phyloP scores from a whole-genome alignment of 2,113 vertebrate species.

The Coryphaenoides rupestris region DNA sequence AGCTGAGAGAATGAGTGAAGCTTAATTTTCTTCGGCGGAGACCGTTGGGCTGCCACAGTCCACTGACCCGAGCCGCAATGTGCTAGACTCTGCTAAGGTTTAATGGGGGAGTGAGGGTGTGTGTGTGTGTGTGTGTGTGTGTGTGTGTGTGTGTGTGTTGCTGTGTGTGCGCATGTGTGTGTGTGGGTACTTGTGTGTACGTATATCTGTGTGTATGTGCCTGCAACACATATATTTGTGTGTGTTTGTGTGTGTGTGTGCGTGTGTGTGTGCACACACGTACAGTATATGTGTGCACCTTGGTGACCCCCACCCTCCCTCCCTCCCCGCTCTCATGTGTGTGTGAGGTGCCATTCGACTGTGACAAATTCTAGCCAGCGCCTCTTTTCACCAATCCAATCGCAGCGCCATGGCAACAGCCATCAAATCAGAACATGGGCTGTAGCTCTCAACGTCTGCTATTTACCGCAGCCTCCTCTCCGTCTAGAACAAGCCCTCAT shows the following conservation, averaged over 20 bases:
- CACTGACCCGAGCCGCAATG: constrained; percentile 53
- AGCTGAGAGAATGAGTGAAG: constrained; percentile 56
- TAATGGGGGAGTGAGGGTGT: constrained; percentile 19
- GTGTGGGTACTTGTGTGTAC: too few relatives aligned
- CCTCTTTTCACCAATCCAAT: constrained; percentile 46
- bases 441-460: constrained; percentile 51
- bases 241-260: too few relatives aligned
- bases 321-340: constrained; percentile 15
- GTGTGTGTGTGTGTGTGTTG: too few relatives aligned
- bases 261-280: too few relatives aligned
- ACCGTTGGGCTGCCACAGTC: constrained; percentile 66
- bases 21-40: constrained; percentile 39
- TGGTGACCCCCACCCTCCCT: too few relatives aligned
- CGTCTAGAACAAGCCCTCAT: constrained; percentile 55
- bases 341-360: constrained; percentile 8
- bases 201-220: too few relatives aligned
- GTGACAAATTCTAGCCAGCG: constrained; percentile 6
- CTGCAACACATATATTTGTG: too few relatives aligned
- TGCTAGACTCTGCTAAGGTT: constrained; percentile 42
- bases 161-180: too few relatives aligned
- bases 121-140: too few relatives aligned
- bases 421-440: constrained; percentile 70
- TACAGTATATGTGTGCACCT: too few relatives aligned
- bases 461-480: constrained; percentile 34
- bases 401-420: constrained; percentile 67